Conservation (phyloP, 1,140 invertebrate genomes). For the Andricus grossulariae region DNA sequence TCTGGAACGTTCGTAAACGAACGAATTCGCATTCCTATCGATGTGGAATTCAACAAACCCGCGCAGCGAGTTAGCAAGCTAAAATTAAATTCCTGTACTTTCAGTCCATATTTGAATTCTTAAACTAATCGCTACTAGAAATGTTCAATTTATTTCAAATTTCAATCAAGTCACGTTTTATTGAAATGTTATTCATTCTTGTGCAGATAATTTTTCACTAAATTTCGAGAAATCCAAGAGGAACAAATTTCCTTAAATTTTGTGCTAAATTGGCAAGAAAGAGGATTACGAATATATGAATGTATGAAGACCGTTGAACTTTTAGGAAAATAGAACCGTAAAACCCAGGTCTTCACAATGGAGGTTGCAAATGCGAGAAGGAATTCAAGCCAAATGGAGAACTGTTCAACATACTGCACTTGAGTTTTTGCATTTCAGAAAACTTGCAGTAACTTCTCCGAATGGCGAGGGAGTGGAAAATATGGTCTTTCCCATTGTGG, state of each 20-base stretch:
- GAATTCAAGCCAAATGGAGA: background rate
- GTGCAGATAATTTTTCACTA: background rate
- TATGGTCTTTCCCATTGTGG: background rate
- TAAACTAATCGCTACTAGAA: background rate
- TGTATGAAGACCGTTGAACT: background rate
- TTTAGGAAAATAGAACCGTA: conserved; percentile 11
- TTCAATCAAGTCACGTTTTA: background rate
- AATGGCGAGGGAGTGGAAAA: conserved; percentile 18
- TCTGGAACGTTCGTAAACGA: background rate
- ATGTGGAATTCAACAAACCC: conserved; percentile 1
- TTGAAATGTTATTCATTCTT: background rate
- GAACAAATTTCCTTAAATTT: no score
- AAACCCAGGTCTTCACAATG: conserved; percentile 6
- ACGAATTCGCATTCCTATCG: conserved; percentile 22
- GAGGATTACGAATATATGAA: no score
- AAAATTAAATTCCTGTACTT: conserved; percentile 24
- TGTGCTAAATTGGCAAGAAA: no score
- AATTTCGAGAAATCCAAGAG: no score
- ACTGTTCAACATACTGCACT: background rate
- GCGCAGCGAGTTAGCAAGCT: background rate
- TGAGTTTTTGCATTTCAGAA: conserved; percentile 14
- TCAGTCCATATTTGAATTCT: background rate
- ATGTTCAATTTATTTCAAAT: background rate
- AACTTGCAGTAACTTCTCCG: conserved; percentile 18
- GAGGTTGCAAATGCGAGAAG: conserved; percentile 15